Evolutionary conservation across 1,140 invertebrate genomes (phyloP), one percentile per base, ranked within the genome.

Genomic region (Heliothis virescens): DNA sequence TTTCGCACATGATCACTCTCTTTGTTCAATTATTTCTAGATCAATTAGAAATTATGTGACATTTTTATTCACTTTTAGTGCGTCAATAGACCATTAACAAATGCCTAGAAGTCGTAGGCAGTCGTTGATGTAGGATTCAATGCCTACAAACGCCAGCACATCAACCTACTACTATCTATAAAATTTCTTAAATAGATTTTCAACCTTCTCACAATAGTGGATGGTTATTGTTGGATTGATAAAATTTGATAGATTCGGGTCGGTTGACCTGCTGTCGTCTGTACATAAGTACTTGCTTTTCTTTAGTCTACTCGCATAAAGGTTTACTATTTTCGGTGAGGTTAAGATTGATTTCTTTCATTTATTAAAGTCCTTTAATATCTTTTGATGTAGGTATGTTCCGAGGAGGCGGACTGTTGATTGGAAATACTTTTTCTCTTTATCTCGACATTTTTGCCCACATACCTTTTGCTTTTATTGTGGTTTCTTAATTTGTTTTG

Each of bases 11-110:
- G 57, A 59, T 7, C 10, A 26, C 18, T 4, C 18, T 59, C 57
- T 18, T 16, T 59, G 57, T 26, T 59, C 16, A 59, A 63, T 63
- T 63, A 63, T 63, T 63, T 63, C 29, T 15, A 63, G 60, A 13
- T n/a, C 15, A 63, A 34, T 63, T 41, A 63, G 26, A 41, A 41
- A 41, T 15, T 15, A 41, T 63, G 60, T 41, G 60, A 63, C 60
- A 41, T n/a, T 41, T 63, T 21, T 7, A 41, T 63, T 15, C 41
- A 63, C 29, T 15, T 63, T 11, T 63, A n/a, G 16, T 63, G 26
- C 34, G 60, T n/a, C 60, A 34, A 41, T 5, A 26, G 26, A 59
- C 16, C 18, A 59, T 59, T 21, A 59, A 59, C 13, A n/a, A 53
- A 53, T 53, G 0, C 3, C 15, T 53, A 3, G 52, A 4, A 3